These are phyloP conservation scores for Hipposideros larvatus DNA, from an alignment of 2,797 vertebrate species.

Conservation along the genomic window DNA sequence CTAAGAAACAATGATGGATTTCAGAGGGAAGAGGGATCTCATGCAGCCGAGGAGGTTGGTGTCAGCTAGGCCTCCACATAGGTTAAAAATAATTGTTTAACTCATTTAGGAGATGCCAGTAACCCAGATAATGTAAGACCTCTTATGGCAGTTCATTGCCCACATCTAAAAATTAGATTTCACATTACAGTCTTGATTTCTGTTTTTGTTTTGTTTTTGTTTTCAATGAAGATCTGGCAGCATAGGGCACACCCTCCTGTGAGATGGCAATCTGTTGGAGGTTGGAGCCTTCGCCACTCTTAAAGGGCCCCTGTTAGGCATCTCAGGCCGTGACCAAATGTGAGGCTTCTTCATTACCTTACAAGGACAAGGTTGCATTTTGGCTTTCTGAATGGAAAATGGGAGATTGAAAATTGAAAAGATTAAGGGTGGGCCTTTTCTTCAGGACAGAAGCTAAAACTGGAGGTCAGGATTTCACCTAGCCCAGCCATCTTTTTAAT, in stretches of 20 bases:
- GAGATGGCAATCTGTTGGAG: accelerated
- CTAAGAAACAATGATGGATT: neutral
- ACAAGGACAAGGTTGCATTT: neutral
- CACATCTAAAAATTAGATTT: neutral
- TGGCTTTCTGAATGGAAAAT: neutral
- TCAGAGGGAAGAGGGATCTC: neutral
- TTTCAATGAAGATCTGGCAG: neutral
- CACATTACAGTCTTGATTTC: neutral
- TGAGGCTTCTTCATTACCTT: neutral
- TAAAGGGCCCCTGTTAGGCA: too few species aligned
- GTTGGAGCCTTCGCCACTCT: neutral
- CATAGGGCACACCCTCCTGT: neutral
- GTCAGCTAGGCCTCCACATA: neutral
- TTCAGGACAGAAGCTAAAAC: neutral
- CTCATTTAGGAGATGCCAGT: neutral
- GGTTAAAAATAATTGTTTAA: neutral
- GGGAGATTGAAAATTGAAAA: neutral
- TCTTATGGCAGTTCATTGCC: neutral
- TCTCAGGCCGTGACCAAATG: too few species aligned
- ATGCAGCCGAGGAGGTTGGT: neutral
- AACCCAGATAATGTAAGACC: neutral
- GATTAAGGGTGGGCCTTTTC: neutral
- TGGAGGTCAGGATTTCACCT: neutral
- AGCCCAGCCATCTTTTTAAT: neutral
- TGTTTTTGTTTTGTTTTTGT: neutral